These are phyloP conservation scores for Incurvaria masculella DNA, from an alignment of 2,888 invertebrate species.

Conservation along the genomic window DNA sequence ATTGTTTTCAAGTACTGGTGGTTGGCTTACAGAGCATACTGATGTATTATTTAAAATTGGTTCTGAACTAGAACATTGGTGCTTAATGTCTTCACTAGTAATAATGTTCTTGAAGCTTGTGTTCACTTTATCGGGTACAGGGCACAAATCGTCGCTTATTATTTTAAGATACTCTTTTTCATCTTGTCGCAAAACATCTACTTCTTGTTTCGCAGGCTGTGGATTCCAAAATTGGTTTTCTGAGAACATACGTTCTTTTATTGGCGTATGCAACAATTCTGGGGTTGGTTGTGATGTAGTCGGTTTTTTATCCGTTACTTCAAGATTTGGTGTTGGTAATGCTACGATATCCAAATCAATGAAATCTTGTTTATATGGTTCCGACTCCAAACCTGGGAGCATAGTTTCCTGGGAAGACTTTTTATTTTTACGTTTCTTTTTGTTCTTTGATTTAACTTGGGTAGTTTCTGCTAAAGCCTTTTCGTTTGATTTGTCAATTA, in stretches of 20 bases:
- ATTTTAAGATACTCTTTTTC: not conserved
- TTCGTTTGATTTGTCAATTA: conserved; percentile 5
- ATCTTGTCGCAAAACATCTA: not conserved
- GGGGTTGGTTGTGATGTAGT: conserved; percentile 31
- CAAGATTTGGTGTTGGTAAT: no score
- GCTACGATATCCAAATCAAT: no score
- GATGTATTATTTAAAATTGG: no score
- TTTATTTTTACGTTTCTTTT: not conserved
- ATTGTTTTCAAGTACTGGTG: not conserved
- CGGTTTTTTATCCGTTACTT: conserved; percentile 17
- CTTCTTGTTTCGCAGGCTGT: not conserved
- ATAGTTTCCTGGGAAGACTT: not conserved
- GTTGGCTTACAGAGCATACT: no score
- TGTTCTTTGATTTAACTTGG: not conserved
- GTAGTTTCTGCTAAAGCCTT: not conserved
- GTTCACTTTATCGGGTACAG: no score
- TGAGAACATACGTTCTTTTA: conserved; percentile 42
- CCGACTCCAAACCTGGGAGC: no score
- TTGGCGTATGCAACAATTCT: conserved; percentile 39
- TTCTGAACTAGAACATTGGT: no score
- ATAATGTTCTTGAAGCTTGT: no score
- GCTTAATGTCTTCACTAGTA: no score
- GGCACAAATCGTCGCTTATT: no score
- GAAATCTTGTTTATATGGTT: no score
- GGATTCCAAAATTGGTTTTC: conserved; percentile 48